Base-by-base conservation (phyloP, 1,140 invertebrate species). In the Cyphomyrmex costatus region DNA sequence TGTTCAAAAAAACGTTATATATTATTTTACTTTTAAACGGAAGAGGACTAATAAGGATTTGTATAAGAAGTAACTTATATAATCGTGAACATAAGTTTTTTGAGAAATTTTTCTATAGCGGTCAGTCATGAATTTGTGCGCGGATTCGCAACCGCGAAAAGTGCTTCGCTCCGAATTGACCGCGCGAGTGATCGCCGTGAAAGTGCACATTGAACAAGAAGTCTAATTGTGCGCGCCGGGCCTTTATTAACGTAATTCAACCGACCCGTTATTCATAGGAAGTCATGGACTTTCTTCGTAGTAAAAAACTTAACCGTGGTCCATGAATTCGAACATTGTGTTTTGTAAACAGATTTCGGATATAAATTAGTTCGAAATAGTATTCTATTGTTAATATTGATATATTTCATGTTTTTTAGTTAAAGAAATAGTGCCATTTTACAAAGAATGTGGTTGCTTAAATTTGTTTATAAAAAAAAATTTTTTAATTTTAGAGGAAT, bases 201-300 rank as follows among this genome's bases (percentile, higher is more conserved):
- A 74, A 85, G 82, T 82, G 86, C 70, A n/a, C n/a, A 87, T 74
- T 53, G 68, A 76, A 66, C 51, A 76, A 66, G 70, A 87, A 85
- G 80, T 65, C 61, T 87, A 84, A 71, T 87, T 87, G 58, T 74
- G 80, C 86, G 80, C 66, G 42, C 60, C 51, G 49, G 56, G n/a
- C 27, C 70, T 82, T 73, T 83, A 83, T 83, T 83, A 83, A 74
- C 36, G 16, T 73, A 74, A 60, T 73, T 33, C 53, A n/a, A 30
- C n/a, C 16, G 27, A 24, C 16, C 27, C 51, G 21, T 80, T 80
- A 70, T 80, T n/a, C 21, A 42, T 83, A 24, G 79, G 53, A 83
- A 83, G 68, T 60, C n/a, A 19, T 65, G 58, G 68, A 70, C 68
- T 88, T 86, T 86, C 53, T 49, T 83, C 36, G 36, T 14, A 19